Base-by-base conservation (phyloP, 2,888 invertebrate species). In the Ophioninae sp. region DNA sequence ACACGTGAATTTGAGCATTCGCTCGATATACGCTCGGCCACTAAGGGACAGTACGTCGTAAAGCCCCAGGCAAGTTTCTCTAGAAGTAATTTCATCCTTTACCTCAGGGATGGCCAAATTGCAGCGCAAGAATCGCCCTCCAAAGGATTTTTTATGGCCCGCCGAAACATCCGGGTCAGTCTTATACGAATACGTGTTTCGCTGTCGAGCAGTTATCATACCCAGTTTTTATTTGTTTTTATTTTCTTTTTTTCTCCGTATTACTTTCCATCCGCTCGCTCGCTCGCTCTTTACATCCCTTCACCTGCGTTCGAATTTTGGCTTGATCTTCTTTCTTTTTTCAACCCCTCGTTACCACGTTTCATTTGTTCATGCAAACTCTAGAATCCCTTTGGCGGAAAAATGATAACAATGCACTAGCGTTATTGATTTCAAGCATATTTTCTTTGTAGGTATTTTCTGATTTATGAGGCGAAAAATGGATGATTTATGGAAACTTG, bases 1-100 rank as follows among this genome's bases (percentile, higher is more conserved):
- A 96, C 97, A 2, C 94, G 96, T 90, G 97, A 97, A 93, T 96
- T 97, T 89, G 97, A 97, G 91, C 96, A 97, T 92, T 96, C 97
- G 39, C 95, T 98, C 77, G 95, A 96, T 89, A 94, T 95, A 85
- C 93, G 94, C 84, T 95, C 95, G 82, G 95, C 95, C 13, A 94
- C 94, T 23, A 95, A 95, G 93, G 96, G 96, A 90, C 93, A 94
- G 88, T 94, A 94, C 88, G 94, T 95, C 84, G 95, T 95, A 70
- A 94, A 94, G 88, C 94, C 95, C 65, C 94, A 95, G 93, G 95
- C 94, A 91, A 87, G 88, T 87, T 86, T 85, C 84, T 85, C 86
- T 81, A 86, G 83, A 84, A 86, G 86, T 86, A 86, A 86, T 86
- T 85, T 86, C 86, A 85, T 87, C 78, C 80, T 86, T 87, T 86